A percentile compares a stretch with the other conserved stretches of the same genome.
phyloP scores from a whole-genome alignment of 2,797 vertebrate genomes.

The Sebastes vulpes region DNA sequence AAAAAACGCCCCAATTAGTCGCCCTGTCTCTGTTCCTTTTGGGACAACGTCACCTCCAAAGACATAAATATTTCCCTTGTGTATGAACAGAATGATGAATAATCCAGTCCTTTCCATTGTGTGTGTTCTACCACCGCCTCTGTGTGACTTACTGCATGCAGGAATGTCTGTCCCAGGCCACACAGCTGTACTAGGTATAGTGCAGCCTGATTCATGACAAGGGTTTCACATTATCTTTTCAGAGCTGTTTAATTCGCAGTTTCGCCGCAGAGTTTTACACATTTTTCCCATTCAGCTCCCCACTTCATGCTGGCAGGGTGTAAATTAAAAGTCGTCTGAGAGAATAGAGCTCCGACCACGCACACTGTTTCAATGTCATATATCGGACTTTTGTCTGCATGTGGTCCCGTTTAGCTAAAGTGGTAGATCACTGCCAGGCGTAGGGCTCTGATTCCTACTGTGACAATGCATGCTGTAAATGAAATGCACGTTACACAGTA shows the following conservation, averaged over 20 bases:
- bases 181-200: constrained; percentile 51
- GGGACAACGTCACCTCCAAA: constrained; percentile 24
- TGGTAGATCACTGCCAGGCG: constrained; percentile 27
- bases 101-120: constrained; percentile 27
- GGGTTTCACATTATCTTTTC: constrained; percentile 49
- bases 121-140: constrained; percentile 47
- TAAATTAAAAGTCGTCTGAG: constrained; percentile 41
- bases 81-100: constrained; percentile 44
- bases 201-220: constrained; percentile 52
- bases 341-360: constrained; percentile 17
- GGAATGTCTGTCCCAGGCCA: constrained; percentile 49
- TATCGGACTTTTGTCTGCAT: constrained; percentile 46
- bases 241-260: constrained; percentile 38
- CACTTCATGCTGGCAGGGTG: constrained; percentile 32
- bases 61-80: constrained; percentile 18
- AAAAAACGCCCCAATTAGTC: not conserved
- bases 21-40: not conserved
- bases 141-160: constrained; percentile 42
- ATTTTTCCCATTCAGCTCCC: constrained; percentile 32
- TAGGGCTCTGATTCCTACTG: constrained; percentile 4
- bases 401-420: constrained; percentile 46
- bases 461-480: constrained; percentile 3
- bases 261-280: constrained; percentile 45
- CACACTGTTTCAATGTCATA: constrained; percentile 26
- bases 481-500: not conserved